These are phyloP conservation scores for Pogonophryne albipinna DNA, from an alignment of 2,797 vertebrate species.

Conservation along the genomic window DNA sequence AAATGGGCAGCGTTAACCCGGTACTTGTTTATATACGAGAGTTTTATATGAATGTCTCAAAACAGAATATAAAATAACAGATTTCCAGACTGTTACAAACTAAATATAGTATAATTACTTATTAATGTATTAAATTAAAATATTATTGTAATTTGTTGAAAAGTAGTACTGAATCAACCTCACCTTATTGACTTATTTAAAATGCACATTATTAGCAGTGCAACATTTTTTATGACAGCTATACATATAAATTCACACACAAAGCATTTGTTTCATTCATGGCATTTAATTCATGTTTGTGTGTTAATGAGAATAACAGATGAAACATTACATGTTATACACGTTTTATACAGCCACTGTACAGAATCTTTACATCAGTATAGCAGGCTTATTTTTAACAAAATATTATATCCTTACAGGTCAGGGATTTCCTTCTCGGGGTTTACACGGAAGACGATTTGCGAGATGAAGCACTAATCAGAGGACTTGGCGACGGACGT, in stretches of 20 bases:
- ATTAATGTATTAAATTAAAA: neutral
- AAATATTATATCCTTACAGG: slow-evolving; percentile 56
- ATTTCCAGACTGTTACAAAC: neutral
- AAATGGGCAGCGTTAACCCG: neutral
- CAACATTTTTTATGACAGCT: neutral
- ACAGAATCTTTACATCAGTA: slow-evolving; percentile 23
- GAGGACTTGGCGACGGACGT: slow-evolving; percentile 29
- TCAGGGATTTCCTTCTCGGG: slow-evolving; percentile 76
- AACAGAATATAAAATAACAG: neutral
- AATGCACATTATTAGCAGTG: neutral
- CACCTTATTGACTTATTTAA: neutral
- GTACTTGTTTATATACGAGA: neutral
- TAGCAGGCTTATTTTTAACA: slow-evolving; percentile 14
- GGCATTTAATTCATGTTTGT: neutral
- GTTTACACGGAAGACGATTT: slow-evolving; percentile 85
- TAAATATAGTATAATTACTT: neutral
- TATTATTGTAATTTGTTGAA: slow-evolving; percentile 3
- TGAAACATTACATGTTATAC: neutral
- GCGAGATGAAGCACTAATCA: slow-evolving; percentile 88
- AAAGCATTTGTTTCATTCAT: neutral
- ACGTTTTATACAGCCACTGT: slow-evolving; percentile 35
- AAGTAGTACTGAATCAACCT: neutral
- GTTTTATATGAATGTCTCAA: neutral
- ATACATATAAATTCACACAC: no score
- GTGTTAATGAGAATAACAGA: slow-evolving; percentile 4